Conservation (phyloP, 1,140 invertebrate species). For the Portunus trituberculatus region DNA sequence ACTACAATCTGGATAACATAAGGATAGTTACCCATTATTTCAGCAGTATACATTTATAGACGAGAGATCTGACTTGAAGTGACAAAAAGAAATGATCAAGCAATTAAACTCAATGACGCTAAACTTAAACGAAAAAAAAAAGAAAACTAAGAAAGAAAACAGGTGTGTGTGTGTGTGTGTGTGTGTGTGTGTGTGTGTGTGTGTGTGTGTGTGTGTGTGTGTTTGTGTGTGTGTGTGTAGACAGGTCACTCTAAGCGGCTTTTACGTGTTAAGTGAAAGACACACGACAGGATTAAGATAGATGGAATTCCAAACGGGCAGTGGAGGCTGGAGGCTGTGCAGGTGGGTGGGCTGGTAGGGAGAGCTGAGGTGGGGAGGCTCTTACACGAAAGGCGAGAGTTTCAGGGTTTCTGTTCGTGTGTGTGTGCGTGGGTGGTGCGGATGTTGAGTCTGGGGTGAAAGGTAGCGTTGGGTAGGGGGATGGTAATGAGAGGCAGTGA, state of each 20-base stretch:
- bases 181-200: constrained; percentile 45
- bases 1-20: too few species aligned
- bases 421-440: neutral
- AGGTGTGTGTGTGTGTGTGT: constrained; percentile 27
- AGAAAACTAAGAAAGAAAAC: neutral
- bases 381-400: too few species aligned
- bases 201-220: constrained; percentile 10
- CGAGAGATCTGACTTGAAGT: too few species aligned
- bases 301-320: neutral
- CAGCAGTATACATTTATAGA: too few species aligned
- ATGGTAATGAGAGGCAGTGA: too few species aligned
- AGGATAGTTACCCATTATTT: too few species aligned
- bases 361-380: neutral
- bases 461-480: too few species aligned
- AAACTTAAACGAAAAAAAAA: too few species aligned
- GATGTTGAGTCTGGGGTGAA: too few species aligned
- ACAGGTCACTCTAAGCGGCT: neutral
- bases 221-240: neutral
- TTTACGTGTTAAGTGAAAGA: neutral
- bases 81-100: too few species aligned
- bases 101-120: too few species aligned
- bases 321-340: neutral
- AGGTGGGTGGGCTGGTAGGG: neutral
- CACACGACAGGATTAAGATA: neutral
- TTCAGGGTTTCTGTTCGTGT: neutral